phyloP scores from a whole-genome alignment of 2,888 invertebrate species.

The Agrenia bidenticulata region DNA sequence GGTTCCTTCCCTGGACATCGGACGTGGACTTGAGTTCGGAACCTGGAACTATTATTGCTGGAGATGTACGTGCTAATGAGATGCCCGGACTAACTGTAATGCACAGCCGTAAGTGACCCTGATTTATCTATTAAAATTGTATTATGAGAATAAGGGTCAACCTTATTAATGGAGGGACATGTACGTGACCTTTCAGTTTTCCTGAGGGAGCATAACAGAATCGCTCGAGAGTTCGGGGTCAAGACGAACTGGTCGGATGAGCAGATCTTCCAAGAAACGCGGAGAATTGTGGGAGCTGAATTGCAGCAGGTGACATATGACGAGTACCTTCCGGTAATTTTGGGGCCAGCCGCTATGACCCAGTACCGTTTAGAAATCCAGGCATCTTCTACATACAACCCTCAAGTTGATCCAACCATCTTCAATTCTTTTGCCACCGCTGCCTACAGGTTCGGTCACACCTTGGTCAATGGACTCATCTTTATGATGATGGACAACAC shows the following conservation, averaged over 20 bases:
- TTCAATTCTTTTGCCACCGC: slow-evolving; percentile 48
- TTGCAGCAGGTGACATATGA: slow-evolving; percentile 42
- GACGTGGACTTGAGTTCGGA: slow-evolving; percentile 17
- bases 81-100: slow-evolving; percentile 46
- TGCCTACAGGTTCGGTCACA: slow-evolving; percentile 48
- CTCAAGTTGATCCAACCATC: slow-evolving; percentile 30
- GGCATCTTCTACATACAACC: slow-evolving; percentile 23
- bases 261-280: slow-evolving; percentile 46
- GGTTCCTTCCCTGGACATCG: slow-evolving; percentile 39
- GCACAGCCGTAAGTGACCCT: slow-evolving; percentile 39
- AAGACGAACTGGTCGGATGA: slow-evolving; percentile 39
- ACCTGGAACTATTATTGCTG: slow-evolving; percentile 43
- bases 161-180: too few relatives aligned
- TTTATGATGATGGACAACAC: slow-evolving; percentile 8
- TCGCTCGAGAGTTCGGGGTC: slow-evolving; percentile 33
- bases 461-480: slow-evolving; percentile 41
- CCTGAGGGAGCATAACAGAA: slow-evolving; percentile 50
- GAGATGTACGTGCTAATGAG: slow-evolving; percentile 50
- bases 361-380: slow-evolving; percentile 3
- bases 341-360: slow-evolving; percentile 33
- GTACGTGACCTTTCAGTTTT: too few relatives aligned
- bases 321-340: slow-evolving; percentile 43
- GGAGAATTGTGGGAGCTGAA: slow-evolving; percentile 33
- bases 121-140: background rate
- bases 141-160: slow-evolving; percentile 17